phyloP scores from a whole-genome alignment of 2,797 vertebrate genomes.

The Erpetoichthys calabaricus region DNA sequence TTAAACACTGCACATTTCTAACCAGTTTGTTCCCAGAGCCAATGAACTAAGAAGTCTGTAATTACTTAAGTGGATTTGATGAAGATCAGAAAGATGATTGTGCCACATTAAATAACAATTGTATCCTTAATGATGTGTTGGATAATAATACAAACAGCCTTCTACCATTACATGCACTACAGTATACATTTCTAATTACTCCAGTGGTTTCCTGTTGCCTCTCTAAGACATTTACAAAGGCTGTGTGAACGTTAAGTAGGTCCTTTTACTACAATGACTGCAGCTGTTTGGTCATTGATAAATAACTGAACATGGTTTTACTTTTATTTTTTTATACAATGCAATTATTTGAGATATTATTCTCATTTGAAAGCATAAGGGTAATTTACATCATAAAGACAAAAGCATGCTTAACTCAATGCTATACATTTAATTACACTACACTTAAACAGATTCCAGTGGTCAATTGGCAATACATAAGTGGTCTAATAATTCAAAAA shows the following conservation, averaged over 20 bases:
- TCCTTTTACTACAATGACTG: constrained; percentile 23
- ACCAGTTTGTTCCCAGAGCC: constrained; percentile 47
- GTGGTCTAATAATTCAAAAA: no score
- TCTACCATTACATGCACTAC: constrained; percentile 39
- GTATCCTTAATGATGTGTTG: constrained; percentile 69
- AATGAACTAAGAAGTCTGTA: constrained; percentile 61
- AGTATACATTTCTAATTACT: constrained; percentile 55
- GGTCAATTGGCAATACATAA: no score
- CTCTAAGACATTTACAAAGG: constrained; percentile 33
- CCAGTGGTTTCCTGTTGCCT: constrained; percentile 38
- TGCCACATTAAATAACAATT: constrained; percentile 75
- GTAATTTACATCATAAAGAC: no score
- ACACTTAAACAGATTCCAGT: no score
- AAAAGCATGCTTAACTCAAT: no score
- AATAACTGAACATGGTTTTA: constrained; percentile 19
- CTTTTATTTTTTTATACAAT: no score
- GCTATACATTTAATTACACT: no score
- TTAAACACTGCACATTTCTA: constrained; percentile 42
- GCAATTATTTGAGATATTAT: no score
- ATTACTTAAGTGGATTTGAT: constrained; percentile 70
- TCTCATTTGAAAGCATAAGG: no score
- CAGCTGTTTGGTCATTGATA: constrained; percentile 49
- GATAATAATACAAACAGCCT: constrained; percentile 60
- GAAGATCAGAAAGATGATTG: constrained; percentile 68
- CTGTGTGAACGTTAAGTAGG: constrained; percentile 34